Base-by-base conservation (phyloP, 2,113 vertebrate genomes). In the Nettapus auritus region DNA sequence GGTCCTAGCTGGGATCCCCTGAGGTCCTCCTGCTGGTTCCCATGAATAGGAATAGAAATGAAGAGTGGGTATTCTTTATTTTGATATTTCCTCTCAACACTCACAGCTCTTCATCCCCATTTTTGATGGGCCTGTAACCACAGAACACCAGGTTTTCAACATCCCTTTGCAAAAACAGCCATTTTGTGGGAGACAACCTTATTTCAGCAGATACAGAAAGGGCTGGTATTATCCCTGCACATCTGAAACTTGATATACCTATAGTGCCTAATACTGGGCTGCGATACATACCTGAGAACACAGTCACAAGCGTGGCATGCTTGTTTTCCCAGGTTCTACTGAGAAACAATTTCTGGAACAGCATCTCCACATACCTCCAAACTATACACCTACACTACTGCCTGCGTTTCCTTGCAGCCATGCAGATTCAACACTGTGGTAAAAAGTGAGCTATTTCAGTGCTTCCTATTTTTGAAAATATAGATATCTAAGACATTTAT, bases 361-460 rank as follows among this genome's bases (percentile, higher is more conserved):
- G 10, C 1, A 22, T 22, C 77, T 3, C 67, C 10, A 12, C 33
- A 14, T 20, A 6, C 12, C 28, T 10, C 73, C 48, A 6, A 7
- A 28, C 71, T 48, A 1, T 2, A 3, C 42, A 1, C 3, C 33
- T 13, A 3, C 5, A 2, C 44, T 8, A 26, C 31, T 11, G 5
- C 56, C 26, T 3, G 1, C 4, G 2, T 14, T 4, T 7, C 76
- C 71, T 31, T 3, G 1, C 1, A 3, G n/a, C 50, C 25, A 0
- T 0, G 3, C 60, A 6, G 17, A 60, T 5, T 59, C 69, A 29
- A 56, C 46, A 13, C 16, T 0, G 0, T 3, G 22, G 13, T 16
- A 9, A 34, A 8, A 34, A 29, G 4, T 18, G 33, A 88, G 34
- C 34, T 29, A 3, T 2, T 13, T 10, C 4, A 26, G 5, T 11